Percentiles rank a stretch among this genome's conserved stretches.
Evolutionary conservation across 2,888 invertebrate species (phyloP).

Genomic region (Apodemia duryi): DNA sequence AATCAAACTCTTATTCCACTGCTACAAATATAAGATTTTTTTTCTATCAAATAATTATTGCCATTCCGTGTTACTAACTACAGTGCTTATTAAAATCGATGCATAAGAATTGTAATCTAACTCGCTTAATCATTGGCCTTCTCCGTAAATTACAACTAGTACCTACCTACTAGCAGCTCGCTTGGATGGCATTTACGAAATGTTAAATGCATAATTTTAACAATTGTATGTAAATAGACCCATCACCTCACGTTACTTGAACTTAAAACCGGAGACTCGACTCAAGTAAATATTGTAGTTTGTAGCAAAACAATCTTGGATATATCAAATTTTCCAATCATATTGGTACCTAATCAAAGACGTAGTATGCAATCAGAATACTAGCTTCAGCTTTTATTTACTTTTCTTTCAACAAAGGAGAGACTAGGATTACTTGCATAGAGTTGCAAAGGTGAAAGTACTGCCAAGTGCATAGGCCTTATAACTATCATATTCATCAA

Average conservation of each 20-base stretch:
- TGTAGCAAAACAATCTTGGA: background rate
- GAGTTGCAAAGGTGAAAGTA: too few relatives aligned
- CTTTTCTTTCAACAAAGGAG: too few relatives aligned
- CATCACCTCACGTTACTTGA: background rate
- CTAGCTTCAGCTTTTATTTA: too few relatives aligned
- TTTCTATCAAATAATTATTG: constrained; percentile 6
- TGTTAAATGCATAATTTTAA: constrained; percentile 6
- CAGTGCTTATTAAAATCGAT: constrained; percentile 18
- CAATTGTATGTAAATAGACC: background rate
- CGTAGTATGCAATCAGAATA: too few relatives aligned
- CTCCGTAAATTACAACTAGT: background rate
- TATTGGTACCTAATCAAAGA: too few relatives aligned
- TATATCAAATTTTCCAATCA: background rate
- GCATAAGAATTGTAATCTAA: constrained; percentile 16
- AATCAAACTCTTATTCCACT: background rate
- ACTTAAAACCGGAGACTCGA: background rate
- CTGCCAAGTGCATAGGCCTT: too few relatives aligned
- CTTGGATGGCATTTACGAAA: constrained; percentile 1
- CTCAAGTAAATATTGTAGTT: background rate
- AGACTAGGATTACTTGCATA: too few relatives aligned
- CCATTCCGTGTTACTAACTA: constrained; percentile 13
- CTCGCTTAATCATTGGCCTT: background rate
- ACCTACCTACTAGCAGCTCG: background rate
- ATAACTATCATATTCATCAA: too few relatives aligned
- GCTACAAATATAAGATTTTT: background rate